phyloP scores from a whole-genome alignment of 2,888 invertebrate genomes.

The Dolomedes plantarius region DNA sequence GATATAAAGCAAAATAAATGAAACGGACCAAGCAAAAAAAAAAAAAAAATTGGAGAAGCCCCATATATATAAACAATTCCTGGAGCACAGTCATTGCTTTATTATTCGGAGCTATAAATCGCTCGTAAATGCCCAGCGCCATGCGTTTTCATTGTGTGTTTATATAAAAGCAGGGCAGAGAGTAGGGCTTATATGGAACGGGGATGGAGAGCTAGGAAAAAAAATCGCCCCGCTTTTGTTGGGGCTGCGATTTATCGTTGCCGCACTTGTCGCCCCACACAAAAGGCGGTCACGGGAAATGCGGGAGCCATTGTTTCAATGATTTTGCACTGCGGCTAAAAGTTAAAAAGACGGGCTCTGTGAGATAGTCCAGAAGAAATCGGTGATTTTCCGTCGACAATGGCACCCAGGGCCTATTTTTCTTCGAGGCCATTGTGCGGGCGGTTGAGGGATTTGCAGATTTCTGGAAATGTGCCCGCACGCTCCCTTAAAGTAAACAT shows the following conservation, averaged over 20 bases:
- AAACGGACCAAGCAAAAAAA: too few species aligned
- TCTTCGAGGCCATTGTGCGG: not conserved
- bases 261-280: slow-evolving; percentile 51
- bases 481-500: not conserved
- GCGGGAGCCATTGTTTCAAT: slow-evolving; percentile 49
- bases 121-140: slow-evolving; percentile 50
- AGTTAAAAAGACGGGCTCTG: slow-evolving; percentile 6
- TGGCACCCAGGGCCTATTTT: not conserved
- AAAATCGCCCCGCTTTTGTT: slow-evolving; percentile 39
- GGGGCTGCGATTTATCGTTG: slow-evolving; percentile 53
- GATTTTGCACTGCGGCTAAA: slow-evolving; percentile 39
- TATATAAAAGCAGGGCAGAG: slow-evolving; percentile 33
- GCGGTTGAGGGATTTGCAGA: not conserved
- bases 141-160: slow-evolving; percentile 52
- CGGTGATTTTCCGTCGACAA: slow-evolving; percentile 6
- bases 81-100: slow-evolving; percentile 50
- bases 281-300: slow-evolving; percentile 11
- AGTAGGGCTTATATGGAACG: not conserved
- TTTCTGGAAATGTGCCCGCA: slow-evolving; percentile 12
- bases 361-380: slow-evolving; percentile 14
- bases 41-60: slow-evolving; percentile 18
- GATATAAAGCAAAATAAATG: slow-evolving; percentile 40
- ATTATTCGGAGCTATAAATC: slow-evolving; percentile 64
- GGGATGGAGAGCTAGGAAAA: not conserved
- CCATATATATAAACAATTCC: slow-evolving; percentile 55